phyloP scores from a whole-genome alignment of 2,888 invertebrate genomes.

The Chymomyza fuscimana region DNA sequence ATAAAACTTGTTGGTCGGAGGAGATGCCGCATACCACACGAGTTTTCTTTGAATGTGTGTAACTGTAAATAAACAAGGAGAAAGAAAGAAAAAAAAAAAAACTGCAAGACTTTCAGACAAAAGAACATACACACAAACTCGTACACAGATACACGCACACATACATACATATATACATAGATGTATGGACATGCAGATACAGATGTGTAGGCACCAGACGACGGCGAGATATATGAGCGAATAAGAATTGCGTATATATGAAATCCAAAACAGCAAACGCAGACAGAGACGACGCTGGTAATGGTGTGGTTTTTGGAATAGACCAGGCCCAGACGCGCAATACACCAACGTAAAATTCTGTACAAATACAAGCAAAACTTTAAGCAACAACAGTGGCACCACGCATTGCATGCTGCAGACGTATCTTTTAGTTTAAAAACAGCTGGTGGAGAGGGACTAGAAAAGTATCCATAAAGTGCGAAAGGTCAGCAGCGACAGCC shows the following conservation, averaged over 20 bases:
- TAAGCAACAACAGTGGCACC: background rate
- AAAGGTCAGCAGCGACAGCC: constrained; percentile 76
- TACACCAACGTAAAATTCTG: constrained; percentile 36
- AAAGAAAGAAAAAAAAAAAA: constrained; percentile 22
- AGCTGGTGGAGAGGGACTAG: constrained; percentile 56
- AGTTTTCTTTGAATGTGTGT: constrained; percentile 19
- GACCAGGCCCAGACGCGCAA: constrained; percentile 22
- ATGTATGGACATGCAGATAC: constrained; percentile 17
- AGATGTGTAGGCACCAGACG: constrained; percentile 31
- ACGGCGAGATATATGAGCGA: constrained; percentile 38
- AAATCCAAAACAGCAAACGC: constrained; percentile 57
- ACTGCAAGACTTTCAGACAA: constrained; percentile 56
- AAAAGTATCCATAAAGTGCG: constrained; percentile 73
- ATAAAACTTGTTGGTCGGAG: background rate
- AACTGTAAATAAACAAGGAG: constrained; percentile 41
- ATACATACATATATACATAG: constrained; percentile 13
- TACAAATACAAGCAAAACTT: constrained; percentile 22
- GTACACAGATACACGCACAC: constrained; percentile 13
- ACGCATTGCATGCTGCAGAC: background rate
- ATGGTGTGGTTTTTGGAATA: constrained; percentile 49
- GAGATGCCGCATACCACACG: background rate
- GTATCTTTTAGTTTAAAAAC: constrained; percentile 26
- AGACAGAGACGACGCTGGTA: constrained; percentile 24
- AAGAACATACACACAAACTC: constrained; percentile 39
- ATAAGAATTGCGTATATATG: constrained; percentile 63